These are phyloP conservation scores for Helicolenus hilgendorfi DNA, from an alignment of 2,797 vertebrate species.

Conservation along the genomic window DNA sequence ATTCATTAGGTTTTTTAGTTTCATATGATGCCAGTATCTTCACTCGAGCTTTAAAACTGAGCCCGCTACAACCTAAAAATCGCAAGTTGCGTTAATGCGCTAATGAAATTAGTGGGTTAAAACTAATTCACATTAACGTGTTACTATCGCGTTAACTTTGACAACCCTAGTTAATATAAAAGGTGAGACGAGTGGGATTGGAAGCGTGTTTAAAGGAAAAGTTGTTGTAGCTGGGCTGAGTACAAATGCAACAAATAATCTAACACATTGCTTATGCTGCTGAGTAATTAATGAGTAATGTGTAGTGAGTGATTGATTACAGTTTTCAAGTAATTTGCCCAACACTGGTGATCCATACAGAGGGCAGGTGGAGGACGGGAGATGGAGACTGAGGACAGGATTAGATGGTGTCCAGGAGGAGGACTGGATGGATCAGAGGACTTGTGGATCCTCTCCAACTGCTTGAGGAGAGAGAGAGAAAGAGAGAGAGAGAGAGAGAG, in stretches of 20 bases:
- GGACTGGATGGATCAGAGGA: constrained; percentile 9
- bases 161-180: not conserved
- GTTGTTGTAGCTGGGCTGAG: not conserved
- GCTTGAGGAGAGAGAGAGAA: constrained; percentile 3
- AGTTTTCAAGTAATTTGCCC: not conserved
- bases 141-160: no score
- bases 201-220: not conserved
- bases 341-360: not conserved
- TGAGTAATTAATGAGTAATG: not conserved
- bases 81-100: no score
- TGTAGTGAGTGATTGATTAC: not conserved
- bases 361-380: not conserved
- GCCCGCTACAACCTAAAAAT: no score
- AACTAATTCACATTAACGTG: no score
- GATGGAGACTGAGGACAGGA: not conserved
- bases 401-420: not conserved
- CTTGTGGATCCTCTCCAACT: constrained; percentile 36
- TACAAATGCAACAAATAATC: not conserved
- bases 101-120: no score
- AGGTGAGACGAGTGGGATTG: no score
- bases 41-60: no score
- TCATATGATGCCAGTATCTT: no score
- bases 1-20: no score
- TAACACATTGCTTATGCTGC: not conserved
- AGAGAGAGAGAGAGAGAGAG: no score